Percentiles rank a stretch among this genome's conserved stretches.
phyloP scores from a whole-genome alignment of 2,888 invertebrate genomes.

The Adelognathus sp. region DNA sequence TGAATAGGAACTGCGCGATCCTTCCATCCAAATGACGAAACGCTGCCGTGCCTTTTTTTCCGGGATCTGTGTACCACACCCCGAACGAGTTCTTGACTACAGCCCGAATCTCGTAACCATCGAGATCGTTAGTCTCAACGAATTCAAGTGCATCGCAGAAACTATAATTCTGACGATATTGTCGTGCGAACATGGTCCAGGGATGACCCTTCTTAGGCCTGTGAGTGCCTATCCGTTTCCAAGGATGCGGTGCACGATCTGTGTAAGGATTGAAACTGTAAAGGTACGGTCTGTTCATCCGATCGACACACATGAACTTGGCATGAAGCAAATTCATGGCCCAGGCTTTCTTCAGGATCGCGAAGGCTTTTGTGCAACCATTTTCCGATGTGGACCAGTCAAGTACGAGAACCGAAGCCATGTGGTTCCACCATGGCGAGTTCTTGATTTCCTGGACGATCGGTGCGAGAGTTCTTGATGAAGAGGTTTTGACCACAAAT shows the following conservation, averaged over 20 bases:
- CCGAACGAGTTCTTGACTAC: not conserved
- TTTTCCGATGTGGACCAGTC: conserved; percentile 7
- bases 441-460: not conserved
- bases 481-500: not conserved
- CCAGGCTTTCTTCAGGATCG: conserved; percentile 51
- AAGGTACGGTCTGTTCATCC: not conserved
- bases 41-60: not conserved
- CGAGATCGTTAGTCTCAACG: not conserved
- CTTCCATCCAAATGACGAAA: not conserved
- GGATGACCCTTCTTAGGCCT: not conserved
- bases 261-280: conserved; percentile 61
- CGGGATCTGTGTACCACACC: not conserved
- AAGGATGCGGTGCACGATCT: conserved; percentile 26
- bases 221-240: conserved; percentile 27
- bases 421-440: conserved; percentile 60
- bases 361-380: conserved; percentile 48
- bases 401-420: conserved; percentile 46
- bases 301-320: conserved; percentile 51
- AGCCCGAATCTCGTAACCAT: not conserved
- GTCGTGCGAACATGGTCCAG: not conserved
- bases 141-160: not conserved
- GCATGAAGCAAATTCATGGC: conserved; percentile 47
- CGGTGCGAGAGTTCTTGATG: not conserved
- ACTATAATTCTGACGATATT: not conserved
- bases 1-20: not conserved